phyloP scores from a whole-genome alignment of 2,113 vertebrate genomes.

The human region DNA sequence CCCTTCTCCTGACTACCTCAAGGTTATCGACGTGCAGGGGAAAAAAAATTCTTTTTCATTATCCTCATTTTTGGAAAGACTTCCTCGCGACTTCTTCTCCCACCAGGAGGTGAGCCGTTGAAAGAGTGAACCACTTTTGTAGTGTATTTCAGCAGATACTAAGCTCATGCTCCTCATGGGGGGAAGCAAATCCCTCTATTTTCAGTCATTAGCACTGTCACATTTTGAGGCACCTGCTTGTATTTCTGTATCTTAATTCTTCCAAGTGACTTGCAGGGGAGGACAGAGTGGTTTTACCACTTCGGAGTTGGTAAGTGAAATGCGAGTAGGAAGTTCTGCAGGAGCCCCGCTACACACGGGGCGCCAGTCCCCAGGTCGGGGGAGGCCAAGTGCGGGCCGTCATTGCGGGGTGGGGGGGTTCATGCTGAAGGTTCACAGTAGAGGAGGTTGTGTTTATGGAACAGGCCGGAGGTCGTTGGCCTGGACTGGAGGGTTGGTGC shows the following conservation, averaged over 20 bases:
- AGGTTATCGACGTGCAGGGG: constrained; percentile 95
- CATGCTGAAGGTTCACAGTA: neutral
- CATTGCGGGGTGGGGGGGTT: accelerated
- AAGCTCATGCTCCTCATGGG: neutral
- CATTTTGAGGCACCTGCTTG: neutral
- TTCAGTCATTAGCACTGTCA: neutral
- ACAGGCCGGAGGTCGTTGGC: neutral
- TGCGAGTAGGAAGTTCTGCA: neutral
- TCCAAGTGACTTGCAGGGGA: too few species aligned
- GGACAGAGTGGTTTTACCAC: too few species aligned
- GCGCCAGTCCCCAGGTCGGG: accelerated
- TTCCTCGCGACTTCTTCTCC: constrained; percentile 98
- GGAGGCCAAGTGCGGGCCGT: neutral
- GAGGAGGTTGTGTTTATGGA: neutral
- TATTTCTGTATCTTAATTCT: too few species aligned
- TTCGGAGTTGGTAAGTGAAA: neutral
- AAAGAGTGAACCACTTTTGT: neutral
- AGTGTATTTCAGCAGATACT: neutral
- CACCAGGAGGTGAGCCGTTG: constrained; percentile 92
- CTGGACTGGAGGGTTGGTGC: neutral
- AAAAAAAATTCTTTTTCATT: constrained; percentile 96
- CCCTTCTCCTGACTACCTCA: constrained; percentile 96
- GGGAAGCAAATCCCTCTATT: neutral
- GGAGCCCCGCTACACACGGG: accelerated
- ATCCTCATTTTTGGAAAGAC: constrained; percentile 95